phyloP scores from a whole-genome alignment of 2,888 invertebrate species.

The Artemia sinica region DNA sequence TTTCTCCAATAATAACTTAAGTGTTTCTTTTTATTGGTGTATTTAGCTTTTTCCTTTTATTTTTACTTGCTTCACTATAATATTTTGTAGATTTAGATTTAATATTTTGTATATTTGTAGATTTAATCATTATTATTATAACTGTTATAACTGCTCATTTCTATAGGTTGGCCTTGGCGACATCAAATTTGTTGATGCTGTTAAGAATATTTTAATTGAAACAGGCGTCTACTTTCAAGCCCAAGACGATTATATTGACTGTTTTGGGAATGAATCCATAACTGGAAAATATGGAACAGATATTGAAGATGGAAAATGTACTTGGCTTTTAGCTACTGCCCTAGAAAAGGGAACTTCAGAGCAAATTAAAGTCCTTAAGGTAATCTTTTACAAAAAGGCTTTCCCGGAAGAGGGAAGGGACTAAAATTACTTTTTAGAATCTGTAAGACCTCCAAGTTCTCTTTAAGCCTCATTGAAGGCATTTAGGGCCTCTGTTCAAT shows the following conservation, averaged over 20 bases:
- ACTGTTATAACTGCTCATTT: neutral
- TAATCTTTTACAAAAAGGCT: conserved; percentile 25
- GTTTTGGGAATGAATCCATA: conserved; percentile 64
- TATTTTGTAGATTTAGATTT: no score
- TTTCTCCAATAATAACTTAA: no score
- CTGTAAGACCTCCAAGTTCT: no score
- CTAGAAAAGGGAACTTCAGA: conserved; percentile 53
- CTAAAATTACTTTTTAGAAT: no score
- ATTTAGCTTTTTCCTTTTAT: no score
- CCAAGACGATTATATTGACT: conserved; percentile 79
- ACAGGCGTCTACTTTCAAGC: conserved; percentile 94
- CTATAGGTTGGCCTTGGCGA: conserved; percentile 45
- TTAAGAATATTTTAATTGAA: conserved; percentile 64
- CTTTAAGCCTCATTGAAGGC: no score
- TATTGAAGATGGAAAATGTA: conserved; percentile 87
- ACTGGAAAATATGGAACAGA: conserved; percentile 83
- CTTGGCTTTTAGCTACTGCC: conserved; percentile 82
- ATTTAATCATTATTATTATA: neutral
- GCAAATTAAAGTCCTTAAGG: conserved; percentile 52
- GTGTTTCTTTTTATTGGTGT: no score
- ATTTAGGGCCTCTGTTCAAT: no score
- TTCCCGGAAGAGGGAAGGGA: no score
- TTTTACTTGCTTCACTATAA: no score
- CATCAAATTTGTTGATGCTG: conserved; percentile 60
- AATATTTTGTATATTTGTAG: neutral